Conservation (phyloP, 2,797 vertebrate genomes). For the Paramormyrops hopkinsi region DNA sequence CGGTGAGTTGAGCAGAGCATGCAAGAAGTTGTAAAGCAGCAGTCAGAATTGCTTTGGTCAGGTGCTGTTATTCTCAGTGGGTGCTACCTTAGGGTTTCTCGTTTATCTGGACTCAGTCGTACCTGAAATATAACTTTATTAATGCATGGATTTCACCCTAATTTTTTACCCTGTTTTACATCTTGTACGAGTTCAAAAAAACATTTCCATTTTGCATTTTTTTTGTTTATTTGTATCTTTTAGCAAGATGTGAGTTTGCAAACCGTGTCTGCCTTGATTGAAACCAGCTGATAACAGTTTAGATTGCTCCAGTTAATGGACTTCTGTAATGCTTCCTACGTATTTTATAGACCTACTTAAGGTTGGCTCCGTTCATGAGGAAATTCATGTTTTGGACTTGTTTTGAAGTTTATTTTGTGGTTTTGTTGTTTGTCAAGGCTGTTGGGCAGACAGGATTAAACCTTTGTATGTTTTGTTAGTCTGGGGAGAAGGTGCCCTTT, state of each 20-base stretch:
- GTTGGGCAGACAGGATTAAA: background rate
- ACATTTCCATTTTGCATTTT: background rate
- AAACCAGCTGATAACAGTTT: background rate
- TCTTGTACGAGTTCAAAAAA: background rate
- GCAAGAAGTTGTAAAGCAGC: constrained; percentile 39
- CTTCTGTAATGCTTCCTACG: constrained; percentile 1
- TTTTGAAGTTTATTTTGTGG: constrained; percentile 8
- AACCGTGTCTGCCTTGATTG: background rate
- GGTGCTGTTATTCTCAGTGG: constrained; percentile 5
- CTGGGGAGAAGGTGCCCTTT: background rate
- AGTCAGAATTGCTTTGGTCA: background rate
- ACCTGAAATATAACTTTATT: constrained; percentile 12
- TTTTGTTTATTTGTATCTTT: background rate
- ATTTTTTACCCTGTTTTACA: background rate
- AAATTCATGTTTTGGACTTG: background rate
- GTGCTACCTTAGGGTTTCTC: background rate
- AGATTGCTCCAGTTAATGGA: background rate
- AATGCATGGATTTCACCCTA: background rate
- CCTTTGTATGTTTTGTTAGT: background rate
- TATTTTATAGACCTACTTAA: background rate
- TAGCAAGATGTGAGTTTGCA: background rate
- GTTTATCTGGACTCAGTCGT: background rate
- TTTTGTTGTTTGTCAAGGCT: background rate
- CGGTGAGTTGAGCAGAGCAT: constrained; percentile 50
- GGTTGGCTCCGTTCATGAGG: background rate